Percentiles rank a stretch among this genome's conserved stretches.
phyloP scores from a whole-genome alignment of 2,797 vertebrate genomes.

The Microctenopoma lineatum region DNA sequence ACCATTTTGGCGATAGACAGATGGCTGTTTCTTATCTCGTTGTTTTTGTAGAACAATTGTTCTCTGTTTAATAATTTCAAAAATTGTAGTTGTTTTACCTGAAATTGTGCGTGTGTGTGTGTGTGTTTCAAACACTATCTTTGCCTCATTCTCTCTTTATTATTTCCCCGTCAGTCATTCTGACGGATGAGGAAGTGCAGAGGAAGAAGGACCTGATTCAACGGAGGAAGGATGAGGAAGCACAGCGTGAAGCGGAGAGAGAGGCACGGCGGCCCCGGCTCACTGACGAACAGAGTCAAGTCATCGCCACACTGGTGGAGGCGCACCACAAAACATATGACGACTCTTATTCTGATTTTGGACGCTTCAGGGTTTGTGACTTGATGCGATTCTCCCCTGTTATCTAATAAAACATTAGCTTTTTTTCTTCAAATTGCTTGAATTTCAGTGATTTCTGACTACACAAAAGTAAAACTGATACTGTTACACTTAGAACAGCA shows the following conservation, averaged over 20 bases:
- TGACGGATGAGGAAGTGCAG: slow-evolving; percentile 98
- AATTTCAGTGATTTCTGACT: background rate
- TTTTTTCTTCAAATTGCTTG: background rate
- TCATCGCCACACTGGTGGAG: slow-evolving; percentile 90
- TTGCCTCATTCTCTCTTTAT: slow-evolving; percentile 17
- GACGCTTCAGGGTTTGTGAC: slow-evolving; percentile 89
- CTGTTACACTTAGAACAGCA: background rate
- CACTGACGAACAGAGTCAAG: slow-evolving; percentile 89
- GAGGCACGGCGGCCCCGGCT: slow-evolving; percentile 91
- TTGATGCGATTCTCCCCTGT: background rate
- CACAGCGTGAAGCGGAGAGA: slow-evolving; percentile 86
- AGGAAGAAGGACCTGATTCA: slow-evolving; percentile 95
- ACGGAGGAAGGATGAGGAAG: slow-evolving; percentile 95
- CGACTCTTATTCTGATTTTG: slow-evolving; percentile 92
- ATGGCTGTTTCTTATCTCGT: slow-evolving; percentile 3
- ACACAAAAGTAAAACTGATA: background rate
- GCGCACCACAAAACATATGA: slow-evolving; percentile 97
- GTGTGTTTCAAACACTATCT: slow-evolving; percentile 5
- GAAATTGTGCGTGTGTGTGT: background rate
- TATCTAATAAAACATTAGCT: background rate
- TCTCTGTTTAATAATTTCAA: slow-evolving; percentile 10
- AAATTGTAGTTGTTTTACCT: background rate
- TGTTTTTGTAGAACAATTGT: background rate
- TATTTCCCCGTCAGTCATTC: slow-evolving; percentile 87
- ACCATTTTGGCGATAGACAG: slow-evolving; percentile 9